A percentile compares a stretch with the other conserved stretches of the same genome.
phyloP scores from a whole-genome alignment of 2,797 vertebrate genomes.

The Oryzias sinensis region DNA sequence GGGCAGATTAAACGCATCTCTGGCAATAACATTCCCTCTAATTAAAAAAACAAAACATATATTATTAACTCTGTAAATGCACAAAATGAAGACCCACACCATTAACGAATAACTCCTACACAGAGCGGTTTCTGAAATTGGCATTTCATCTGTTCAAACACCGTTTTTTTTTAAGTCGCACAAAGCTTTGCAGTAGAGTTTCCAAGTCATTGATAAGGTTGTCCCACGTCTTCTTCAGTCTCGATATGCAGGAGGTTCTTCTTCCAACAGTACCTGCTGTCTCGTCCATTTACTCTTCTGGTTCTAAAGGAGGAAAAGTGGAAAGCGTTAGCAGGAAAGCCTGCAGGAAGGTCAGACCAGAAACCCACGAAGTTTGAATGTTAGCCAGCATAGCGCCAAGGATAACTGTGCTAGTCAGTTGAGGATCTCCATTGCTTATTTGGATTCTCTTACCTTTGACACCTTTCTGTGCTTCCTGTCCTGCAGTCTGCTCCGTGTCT shows the following conservation, averaged over 20 bases:
- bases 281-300: constrained; percentile 53
- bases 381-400: neutral
- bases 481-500: constrained; percentile 62
- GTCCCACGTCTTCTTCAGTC: constrained; percentile 46
- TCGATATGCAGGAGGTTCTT: constrained; percentile 35
- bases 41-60: constrained; percentile 39
- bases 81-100: constrained; percentile 66
- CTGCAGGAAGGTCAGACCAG: neutral
- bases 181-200: constrained; percentile 25
- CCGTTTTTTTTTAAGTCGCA: constrained; percentile 12
- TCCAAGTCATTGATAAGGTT: constrained; percentile 27
- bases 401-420: neutral
- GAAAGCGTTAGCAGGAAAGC: constrained; percentile 1
- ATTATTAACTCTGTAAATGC: constrained; percentile 43
- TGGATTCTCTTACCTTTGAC: constrained; percentile 51
- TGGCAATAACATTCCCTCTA: constrained; percentile 33
- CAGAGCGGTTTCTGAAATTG: constrained; percentile 29
- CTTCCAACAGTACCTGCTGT: constrained; percentile 58
- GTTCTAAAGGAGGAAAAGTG: constrained; percentile 44
- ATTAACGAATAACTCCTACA: constrained; percentile 44
- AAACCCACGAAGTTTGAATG: constrained; percentile 5
- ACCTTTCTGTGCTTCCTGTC: constrained; percentile 63
- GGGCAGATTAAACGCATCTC: constrained; percentile 45
- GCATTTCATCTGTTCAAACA: constrained; percentile 20
- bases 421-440: neutral